A percentile compares a stretch with the other conserved stretches of the same genome.
Conservation (phyloP, 2,797 vertebrate species). For the Carduelis carduelis region DNA sequence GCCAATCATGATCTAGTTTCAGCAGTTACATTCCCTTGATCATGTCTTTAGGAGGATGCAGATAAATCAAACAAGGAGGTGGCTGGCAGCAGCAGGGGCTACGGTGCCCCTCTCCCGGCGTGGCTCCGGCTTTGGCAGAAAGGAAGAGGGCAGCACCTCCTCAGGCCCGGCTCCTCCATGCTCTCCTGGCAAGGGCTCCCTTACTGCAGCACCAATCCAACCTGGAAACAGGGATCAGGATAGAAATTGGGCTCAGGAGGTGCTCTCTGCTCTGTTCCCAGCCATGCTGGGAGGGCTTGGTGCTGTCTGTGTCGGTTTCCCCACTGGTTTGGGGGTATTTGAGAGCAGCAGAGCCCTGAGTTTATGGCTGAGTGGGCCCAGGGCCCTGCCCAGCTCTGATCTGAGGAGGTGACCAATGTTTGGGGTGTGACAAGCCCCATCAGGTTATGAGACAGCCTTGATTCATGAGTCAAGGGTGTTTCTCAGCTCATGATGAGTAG, state of each 20-base stretch:
- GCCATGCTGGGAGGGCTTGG: neutral
- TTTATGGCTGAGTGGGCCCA: accelerated
- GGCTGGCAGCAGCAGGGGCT: constrained; percentile 12
- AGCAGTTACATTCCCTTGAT: constrained; percentile 78
- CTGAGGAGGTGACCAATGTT: neutral
- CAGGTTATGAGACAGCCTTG: neutral
- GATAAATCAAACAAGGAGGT: constrained; percentile 62
- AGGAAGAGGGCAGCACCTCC: constrained; percentile 67
- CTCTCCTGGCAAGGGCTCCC: constrained; percentile 60
- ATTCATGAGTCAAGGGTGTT: neutral
- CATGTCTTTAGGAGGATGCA: constrained; percentile 67
- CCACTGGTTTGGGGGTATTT: accelerated
- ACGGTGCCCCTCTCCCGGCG: neutral
- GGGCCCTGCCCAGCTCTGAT: accelerated
- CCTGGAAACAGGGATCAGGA: constrained; percentile 74
- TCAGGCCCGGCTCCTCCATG: constrained; percentile 67
- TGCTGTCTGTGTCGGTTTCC: accelerated
- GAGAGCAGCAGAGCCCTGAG: neutral
- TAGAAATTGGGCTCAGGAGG: neutral
- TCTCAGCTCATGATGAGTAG: neutral
- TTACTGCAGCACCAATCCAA: constrained; percentile 97
- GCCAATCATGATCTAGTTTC: constrained; percentile 78
- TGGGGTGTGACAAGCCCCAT: neutral
- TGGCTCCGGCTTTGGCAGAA: constrained; percentile 39
- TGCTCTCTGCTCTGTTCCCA: accelerated